Base-by-base conservation (phyloP, 2,888 invertebrate genomes). In the Netelia inedita region DNA sequence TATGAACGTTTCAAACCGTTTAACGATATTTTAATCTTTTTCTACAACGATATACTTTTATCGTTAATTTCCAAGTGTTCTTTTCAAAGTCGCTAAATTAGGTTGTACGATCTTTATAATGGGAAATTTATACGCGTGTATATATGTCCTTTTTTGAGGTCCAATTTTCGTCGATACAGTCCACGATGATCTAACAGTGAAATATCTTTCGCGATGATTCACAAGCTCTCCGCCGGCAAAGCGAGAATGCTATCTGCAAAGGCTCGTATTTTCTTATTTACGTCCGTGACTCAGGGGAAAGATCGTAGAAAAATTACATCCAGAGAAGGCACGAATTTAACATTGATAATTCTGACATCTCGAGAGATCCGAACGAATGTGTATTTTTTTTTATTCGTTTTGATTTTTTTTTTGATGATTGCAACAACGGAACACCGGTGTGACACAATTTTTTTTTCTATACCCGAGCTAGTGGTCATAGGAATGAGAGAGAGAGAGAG, bases 131-230 rank as follows among this genome's bases (percentile, higher is more conserved):
- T 35, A 8, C 8, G 6, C 8, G 11, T 9, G 41, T 14, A 46
- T 14, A 46, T 46, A 46, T 46, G 14, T 46, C 46, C 10, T 46
- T 46, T 46, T 14, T 46, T 14, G 10, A 46, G 11, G 46, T 46
- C 2, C 14, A 46, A 14, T 46, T 14, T 46, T 14, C 46, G 10
- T 46, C 46, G 46, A 2, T 14, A 46, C 46, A 46, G 2, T 46
- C 2, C 14, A 11, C 21, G 46, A 79, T 41, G 73, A 74, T 66
- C 46, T 53, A 55, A 69, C 59, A 35, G n/a, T 50, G 46, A 74
- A 28, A 16, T n/a, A 66, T 71, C 16, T 79, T 78, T 76, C 65
- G 41, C 61, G 80, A 69, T 80, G 72, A 78, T 80, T 73, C 80
- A 80, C 80, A 73, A 80, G 9, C 57, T n/a, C n/a, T 16, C 53